Base-by-base conservation (phyloP, 1,140 invertebrate genomes). In the Drosophila persimilis region DNA sequence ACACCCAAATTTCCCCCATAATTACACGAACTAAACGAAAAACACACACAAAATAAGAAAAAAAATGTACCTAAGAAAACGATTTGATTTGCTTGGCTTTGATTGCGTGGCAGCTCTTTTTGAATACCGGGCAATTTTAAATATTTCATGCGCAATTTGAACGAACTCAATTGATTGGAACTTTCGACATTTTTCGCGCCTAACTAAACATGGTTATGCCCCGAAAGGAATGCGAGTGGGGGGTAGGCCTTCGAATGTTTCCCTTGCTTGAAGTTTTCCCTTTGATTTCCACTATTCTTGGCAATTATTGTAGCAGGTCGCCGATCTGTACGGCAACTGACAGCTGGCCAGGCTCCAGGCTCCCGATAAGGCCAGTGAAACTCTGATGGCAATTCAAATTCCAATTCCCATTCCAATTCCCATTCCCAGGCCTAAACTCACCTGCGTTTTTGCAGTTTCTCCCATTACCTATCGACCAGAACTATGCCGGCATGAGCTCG, bases 141-240 rank as follows among this genome's bases (percentile, higher is more conserved):
- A 67, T 56, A 67, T 69, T 69, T 69, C 46, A 55, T 64, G 65
- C 35, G 50, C 48, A 69, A 69, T 69, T 69, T 67, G 48, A 69
- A 43, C 65, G 50, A 20, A 26, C 29, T 44, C 63, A 69, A 69
- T 69, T 67, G 65, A 69, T 67, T 69, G 65, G 63, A 69, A 69
- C 56, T 69, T 67, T 67, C 48, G 48, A 67, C 55, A 69, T 56
- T 56, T 67, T 56, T 46, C 13, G 62, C 41, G 62, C 62, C 62
- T 31, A 69, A 67, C 31, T 69, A 69, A 69, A 69, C 51, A 67
- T 20, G 17, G 35, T 20, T 31, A 41, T 24, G 17, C 2, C 20
- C 44, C 24, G 17, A 41, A 43, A 46, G 64, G 41, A 66, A 55
- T 35, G 20, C 31, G 8, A 35, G 11, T 26, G n/a, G 43, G 20